Conservation (phyloP, 2,888 invertebrate genomes). For the Leptinotarsa peninsularis region DNA sequence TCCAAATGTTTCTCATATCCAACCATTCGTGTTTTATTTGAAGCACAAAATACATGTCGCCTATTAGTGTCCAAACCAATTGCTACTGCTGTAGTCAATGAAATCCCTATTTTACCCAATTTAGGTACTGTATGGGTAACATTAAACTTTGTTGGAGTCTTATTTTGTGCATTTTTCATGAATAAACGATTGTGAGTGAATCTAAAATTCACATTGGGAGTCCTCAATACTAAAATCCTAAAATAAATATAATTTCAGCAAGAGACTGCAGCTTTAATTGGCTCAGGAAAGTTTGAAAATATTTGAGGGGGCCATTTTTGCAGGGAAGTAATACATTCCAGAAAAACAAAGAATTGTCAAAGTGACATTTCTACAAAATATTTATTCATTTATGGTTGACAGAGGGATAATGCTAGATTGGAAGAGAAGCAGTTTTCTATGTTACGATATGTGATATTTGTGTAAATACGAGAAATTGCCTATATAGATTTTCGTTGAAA, state of each 20-base stretch:
- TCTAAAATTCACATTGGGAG: background rate
- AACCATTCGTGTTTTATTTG: slow-evolving; percentile 57
- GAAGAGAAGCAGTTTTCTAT: too few species aligned
- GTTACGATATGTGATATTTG: too few species aligned
- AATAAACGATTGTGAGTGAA: background rate
- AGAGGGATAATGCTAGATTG: too few species aligned
- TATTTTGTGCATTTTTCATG: background rate
- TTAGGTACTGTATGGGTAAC: background rate
- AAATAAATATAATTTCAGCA: background rate
- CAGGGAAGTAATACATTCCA: too few species aligned
- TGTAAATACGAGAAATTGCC: too few species aligned
- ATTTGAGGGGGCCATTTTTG: too few species aligned
- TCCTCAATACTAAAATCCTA: background rate
- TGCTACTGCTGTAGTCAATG: slow-evolving; percentile 6
- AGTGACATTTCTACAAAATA: too few species aligned
- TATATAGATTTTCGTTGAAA: too few species aligned
- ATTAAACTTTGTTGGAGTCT: background rate
- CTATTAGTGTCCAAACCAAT: background rate
- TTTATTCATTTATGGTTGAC: too few species aligned
- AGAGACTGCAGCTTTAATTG: too few species aligned
- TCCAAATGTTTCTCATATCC: slow-evolving; percentile 61
- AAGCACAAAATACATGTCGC: slow-evolving; percentile 51
- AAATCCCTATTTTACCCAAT: background rate
- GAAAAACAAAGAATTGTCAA: too few species aligned
- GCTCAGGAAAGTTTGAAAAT: too few species aligned